Percentiles rank a stretch among this genome's conserved stretches.
phyloP scores from a whole-genome alignment of 2,797 vertebrate genomes.

The Dendrocincla tyrannina region DNA sequence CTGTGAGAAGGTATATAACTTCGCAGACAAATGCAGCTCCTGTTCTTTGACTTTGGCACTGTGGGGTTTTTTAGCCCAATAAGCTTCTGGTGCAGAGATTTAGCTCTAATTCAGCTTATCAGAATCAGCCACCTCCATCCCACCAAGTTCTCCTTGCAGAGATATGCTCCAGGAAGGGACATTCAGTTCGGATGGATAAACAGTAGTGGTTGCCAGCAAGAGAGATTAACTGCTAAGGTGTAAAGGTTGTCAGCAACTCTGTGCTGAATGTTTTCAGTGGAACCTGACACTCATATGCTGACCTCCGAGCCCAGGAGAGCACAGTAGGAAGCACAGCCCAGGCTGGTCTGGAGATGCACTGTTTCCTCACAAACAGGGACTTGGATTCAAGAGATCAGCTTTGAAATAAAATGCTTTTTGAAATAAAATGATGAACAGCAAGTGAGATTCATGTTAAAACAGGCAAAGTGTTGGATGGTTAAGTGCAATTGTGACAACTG shows the following conservation, averaged over 20 bases:
- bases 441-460: not conserved
- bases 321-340: not conserved
- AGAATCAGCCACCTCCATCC: not conserved
- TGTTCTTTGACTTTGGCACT: not conserved
- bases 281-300: not conserved
- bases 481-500: not conserved
- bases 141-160: not conserved
- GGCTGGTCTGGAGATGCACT: not conserved
- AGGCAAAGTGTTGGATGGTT: not conserved
- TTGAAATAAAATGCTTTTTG: not conserved
- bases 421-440: not conserved
- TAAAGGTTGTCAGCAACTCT: not conserved
- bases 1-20: not conserved
- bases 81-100: not conserved
- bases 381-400: not conserved
- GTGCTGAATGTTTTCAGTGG: not conserved
- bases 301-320: not conserved
- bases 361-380: not conserved
- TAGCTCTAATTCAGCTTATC: not conserved
- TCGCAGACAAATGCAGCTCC: not conserved
- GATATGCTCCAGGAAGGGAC: not conserved
- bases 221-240: constrained; percentile 28
- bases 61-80: not conserved
- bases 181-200: not conserved
- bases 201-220: not conserved